Conservation (phyloP, 1,140 invertebrate genomes). For the Anthonomus grandis region DNA sequence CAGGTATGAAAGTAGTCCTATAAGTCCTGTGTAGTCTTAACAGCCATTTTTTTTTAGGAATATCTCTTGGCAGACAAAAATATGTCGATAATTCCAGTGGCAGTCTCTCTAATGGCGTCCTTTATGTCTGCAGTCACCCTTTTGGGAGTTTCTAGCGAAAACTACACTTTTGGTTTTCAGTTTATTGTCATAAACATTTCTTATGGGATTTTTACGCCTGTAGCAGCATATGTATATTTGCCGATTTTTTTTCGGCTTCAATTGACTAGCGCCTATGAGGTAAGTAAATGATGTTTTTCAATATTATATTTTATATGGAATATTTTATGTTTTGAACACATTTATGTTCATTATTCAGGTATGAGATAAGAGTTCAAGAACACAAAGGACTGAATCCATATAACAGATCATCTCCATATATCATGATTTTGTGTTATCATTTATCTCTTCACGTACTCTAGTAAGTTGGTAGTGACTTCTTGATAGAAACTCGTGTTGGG, state of each 20-base stretch:
- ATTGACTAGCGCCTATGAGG: constrained; percentile 85
- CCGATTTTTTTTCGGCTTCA: constrained; percentile 87
- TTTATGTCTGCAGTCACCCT: constrained; percentile 94
- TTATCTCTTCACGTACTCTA: too few relatives aligned
- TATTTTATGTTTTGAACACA: too few relatives aligned
- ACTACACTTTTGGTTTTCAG: constrained; percentile 78
- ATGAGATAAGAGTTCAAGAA: too few relatives aligned
- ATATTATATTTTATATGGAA: too few relatives aligned
- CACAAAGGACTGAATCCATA: too few relatives aligned
- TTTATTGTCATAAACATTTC: constrained; percentile 81
- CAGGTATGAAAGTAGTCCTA: constrained; percentile 54
- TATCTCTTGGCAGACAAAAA: constrained; percentile 77
- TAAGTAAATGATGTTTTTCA: too few relatives aligned
- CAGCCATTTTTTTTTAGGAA: constrained; percentile 57
- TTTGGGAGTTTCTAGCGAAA: constrained; percentile 84
- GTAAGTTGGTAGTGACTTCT: too few relatives aligned
- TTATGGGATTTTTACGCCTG: constrained; percentile 76
- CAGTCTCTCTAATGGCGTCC: constrained; percentile 85
- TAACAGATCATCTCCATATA: too few relatives aligned
- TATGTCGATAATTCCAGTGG: constrained; percentile 75
- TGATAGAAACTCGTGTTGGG: too few relatives aligned
- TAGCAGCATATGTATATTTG: constrained; percentile 76
- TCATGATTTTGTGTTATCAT: too few relatives aligned
- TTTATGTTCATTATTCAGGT: too few relatives aligned
- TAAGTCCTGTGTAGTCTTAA: not conserved